Base-by-base conservation (phyloP, 37 sponge, comb jelly and placozoan species). In the Tethya wilhelma region DNA sequence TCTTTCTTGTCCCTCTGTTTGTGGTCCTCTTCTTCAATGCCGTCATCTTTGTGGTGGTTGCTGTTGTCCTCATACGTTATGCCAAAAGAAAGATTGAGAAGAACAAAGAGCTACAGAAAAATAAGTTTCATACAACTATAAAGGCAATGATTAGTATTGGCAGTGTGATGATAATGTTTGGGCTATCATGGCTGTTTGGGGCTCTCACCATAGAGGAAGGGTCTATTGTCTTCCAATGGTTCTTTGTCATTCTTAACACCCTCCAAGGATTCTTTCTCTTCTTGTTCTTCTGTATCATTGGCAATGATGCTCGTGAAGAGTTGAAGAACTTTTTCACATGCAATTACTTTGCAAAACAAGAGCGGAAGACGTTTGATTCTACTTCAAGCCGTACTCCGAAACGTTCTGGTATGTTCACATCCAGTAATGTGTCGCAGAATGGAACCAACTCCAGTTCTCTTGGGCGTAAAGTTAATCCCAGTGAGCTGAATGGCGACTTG, bases 101-200 rank as follows among this genome's bases (percentile, higher is more conserved):
- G n/a, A n/a, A n/a, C n/a, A n/a, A n/a, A n/a, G n/a, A 73, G 19
- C 42, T 4, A n/a, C 3, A 40, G 30, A 41, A 25, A 34, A 11
- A 36, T 20, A 57, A 69, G 31, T n/a, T 25, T 25, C 7, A 32
- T 36, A 19, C 55, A 4, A 66, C 60, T 14, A 0, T 79, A 2
- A 87, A 80, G 60, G 44, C 74, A 32, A 38, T 87, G 20, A 56
- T 87, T 44, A 73, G 74, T 36, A 38, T 87, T 44, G 17, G 56
- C 23, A 55, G 79, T 46, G 45, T 78, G 57, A 86, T 86, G 86
- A 1, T 72, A 26, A 73, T 81, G 57, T 77, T 81, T 59, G 88
- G 88, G 17, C 67, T 81, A n/a, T 74, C 81, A 1, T 88, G 88
- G 88, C 30, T 88, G 64, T 88, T 88, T 81, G 88, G 83, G 43